Conservation (phyloP, 2,797 vertebrate species). For the Gambelia wislizenii region DNA sequence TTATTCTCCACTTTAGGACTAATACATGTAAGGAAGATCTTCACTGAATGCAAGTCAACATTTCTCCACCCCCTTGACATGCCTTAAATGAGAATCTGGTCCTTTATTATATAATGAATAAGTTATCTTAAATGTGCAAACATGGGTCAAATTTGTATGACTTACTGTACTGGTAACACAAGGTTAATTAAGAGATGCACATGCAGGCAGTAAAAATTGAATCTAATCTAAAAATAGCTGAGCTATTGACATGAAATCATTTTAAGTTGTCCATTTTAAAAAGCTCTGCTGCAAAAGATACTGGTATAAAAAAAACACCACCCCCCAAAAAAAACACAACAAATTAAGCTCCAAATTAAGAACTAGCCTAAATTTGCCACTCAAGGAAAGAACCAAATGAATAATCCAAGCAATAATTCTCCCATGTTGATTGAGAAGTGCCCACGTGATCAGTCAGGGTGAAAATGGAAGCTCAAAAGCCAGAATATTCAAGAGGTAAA, state of each 20-base stretch:
- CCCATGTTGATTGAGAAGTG: neutral
- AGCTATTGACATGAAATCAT: conserved; percentile 11
- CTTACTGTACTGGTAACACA: conserved; percentile 25
- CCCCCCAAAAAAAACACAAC: too few relatives aligned
- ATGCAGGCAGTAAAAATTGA: neutral
- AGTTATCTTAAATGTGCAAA: conserved; percentile 24
- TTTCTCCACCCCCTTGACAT: neutral
- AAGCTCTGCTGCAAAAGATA: conserved; percentile 10
- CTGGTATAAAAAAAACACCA: neutral
- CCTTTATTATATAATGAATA: conserved; percentile 8
- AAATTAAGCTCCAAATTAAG: neutral
- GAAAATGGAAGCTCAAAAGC: neutral
- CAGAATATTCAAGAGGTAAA: neutral
- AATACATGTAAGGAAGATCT: neutral
- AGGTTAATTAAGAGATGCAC: conserved; percentile 41
- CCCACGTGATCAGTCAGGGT: neutral
- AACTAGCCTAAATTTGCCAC: neutral
- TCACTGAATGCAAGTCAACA: neutral
- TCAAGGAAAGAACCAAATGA: neutral
- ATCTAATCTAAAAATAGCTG: conserved; percentile 28
- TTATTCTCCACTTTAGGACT: neutral
- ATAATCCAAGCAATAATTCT: neutral
- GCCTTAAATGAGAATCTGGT: neutral
- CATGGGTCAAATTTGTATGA: conserved; percentile 19
- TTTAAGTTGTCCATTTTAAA: conserved; percentile 18